Evolutionary conservation across 2,888 invertebrate species (phyloP).

Genomic region (Heteropelma amictum): DNA sequence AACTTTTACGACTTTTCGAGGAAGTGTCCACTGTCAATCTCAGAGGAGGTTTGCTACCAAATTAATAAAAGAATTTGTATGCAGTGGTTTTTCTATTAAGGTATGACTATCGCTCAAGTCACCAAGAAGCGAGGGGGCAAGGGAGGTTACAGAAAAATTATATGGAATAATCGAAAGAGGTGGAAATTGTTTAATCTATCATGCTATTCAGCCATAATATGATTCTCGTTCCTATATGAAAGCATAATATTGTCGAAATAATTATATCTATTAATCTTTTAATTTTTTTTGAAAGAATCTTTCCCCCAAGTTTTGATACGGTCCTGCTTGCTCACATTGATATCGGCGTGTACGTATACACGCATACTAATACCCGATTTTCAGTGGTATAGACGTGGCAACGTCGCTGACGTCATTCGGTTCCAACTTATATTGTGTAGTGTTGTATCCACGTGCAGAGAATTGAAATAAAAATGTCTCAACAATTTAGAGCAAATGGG

Average conservation of each 20-base stretch:
- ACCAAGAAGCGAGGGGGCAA: constrained; percentile 5
- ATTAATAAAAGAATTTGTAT: too few relatives aligned
- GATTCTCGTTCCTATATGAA: not conserved
- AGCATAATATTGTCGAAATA: constrained; percentile 4
- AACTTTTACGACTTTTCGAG: too few relatives aligned
- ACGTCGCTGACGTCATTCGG: constrained; percentile 3
- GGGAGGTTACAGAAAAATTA: not conserved
- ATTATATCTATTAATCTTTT: not conserved
- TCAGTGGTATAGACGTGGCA: constrained; percentile 11
- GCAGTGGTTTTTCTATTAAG: too few relatives aligned
- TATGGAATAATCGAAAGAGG: constrained; percentile 6
- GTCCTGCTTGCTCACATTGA: constrained; percentile 2
- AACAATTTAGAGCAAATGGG: constrained; percentile 25
- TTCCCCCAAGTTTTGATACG: constrained; percentile 4
- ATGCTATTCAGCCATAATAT: constrained; percentile 6
- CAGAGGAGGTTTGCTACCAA: too few relatives aligned
- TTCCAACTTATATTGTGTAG: not conserved
- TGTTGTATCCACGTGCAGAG: not conserved
- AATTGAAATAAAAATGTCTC: constrained; percentile 11
- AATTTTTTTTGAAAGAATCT: constrained; percentile 4
- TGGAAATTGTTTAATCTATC: constrained; percentile 4
- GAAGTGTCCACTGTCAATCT: too few relatives aligned
- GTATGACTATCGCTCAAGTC: constrained; percentile 5
- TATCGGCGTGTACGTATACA: constrained; percentile 5
- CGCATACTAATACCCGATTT: constrained; percentile 2